phyloP scores from a whole-genome alignment of 2,797 vertebrate species.

The Aldrovandia affinis region DNA sequence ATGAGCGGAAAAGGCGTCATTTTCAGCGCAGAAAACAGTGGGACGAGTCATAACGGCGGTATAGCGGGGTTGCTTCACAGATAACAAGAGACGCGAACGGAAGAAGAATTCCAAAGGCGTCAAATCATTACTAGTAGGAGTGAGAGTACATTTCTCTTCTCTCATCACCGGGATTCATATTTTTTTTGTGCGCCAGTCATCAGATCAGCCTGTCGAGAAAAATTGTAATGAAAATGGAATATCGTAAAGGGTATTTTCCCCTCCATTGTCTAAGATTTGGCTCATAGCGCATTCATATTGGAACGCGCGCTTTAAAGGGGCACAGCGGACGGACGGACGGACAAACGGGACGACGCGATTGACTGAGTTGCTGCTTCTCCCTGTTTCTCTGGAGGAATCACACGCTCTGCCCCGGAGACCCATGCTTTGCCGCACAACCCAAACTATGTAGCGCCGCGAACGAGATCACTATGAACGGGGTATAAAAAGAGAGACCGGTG shows the following conservation, averaged over 20 bases:
- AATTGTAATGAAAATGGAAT: neutral
- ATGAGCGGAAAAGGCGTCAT: slow-evolving; percentile 26
- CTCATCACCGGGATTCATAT: neutral
- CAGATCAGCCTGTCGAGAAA: neutral
- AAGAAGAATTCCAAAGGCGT: neutral
- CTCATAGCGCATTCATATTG: slow-evolving; percentile 1
- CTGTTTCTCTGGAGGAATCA: slow-evolving; percentile 25
- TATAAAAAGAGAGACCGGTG: slow-evolving; percentile 17
- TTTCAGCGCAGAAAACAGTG: slow-evolving; percentile 15
- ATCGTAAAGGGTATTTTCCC: neutral
- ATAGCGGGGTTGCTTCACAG: neutral
- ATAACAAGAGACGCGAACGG: neutral
- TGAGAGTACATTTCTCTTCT: slow-evolving; percentile 2
- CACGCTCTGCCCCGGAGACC: neutral
- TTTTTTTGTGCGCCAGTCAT: neutral
- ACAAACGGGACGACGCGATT: slow-evolving; percentile 13
- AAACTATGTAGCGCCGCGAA: slow-evolving; percentile 19
- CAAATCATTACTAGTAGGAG: neutral
- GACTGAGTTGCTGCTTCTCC: slow-evolving; percentile 21
- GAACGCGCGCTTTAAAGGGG: slow-evolving; percentile 32
- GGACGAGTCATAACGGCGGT: neutral
- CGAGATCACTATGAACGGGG: slow-evolving; percentile 3
- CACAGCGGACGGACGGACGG: slow-evolving; percentile 23
- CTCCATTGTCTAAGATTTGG: neutral
- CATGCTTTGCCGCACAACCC: slow-evolving; percentile 20